Evolutionary conservation across 1,140 invertebrate genomes (phyloP).

Genomic region (Araneus ventricosus): DNA sequence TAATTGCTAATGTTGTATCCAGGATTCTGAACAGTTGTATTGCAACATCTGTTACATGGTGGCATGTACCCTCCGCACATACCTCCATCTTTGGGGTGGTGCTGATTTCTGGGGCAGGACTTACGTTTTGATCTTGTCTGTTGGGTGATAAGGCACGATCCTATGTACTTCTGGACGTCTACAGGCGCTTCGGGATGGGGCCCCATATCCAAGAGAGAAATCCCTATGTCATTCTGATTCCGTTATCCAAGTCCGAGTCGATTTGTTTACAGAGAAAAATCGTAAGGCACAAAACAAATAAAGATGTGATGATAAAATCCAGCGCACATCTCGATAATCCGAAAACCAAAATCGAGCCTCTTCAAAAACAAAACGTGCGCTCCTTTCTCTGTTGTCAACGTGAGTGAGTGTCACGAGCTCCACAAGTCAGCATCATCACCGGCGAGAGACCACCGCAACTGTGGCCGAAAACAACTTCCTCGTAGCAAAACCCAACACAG

Average conservation of each 20-base stretch:
- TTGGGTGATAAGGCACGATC: conserved; percentile 84
- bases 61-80: conserved; percentile 39
- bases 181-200: conserved; percentile 77
- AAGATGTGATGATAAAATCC: background rate
- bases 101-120: conserved; percentile 56
- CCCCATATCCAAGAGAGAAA: conserved; percentile 51
- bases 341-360: background rate
- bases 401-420: background rate
- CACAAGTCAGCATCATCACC: conserved; percentile 21
- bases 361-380: background rate
- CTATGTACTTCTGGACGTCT: conserved; percentile 85
- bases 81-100: conserved; percentile 39
- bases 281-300: background rate
- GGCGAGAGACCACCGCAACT: conserved; percentile 32
- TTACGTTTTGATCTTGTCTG: conserved; percentile 77
- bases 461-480: conserved; percentile 56
- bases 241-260: conserved; percentile 11
- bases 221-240: conserved; percentile 59
- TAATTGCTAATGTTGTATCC: conserved; percentile 66
- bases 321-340: background rate
- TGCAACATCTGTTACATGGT: conserved; percentile 57
- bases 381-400: background rate
- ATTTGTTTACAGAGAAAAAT: background rate
- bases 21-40: conserved; percentile 12
- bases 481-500: conserved; percentile 26